Evolutionary conservation across 2,888 invertebrate genomes (phyloP).

Genomic region (Xanthia togata): DNA sequence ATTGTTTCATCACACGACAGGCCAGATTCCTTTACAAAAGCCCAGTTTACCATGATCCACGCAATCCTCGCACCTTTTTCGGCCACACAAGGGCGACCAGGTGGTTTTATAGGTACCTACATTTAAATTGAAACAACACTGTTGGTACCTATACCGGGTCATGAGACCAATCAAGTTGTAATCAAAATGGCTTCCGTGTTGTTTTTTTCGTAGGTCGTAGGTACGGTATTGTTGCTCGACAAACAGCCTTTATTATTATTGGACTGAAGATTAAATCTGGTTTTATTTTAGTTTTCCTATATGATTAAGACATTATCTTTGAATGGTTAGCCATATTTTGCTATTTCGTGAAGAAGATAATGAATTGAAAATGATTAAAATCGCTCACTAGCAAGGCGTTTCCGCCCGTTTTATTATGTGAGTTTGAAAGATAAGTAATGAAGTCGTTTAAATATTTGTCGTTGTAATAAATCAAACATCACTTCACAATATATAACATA

Average conservation of each 20-base stretch:
- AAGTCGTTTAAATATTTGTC: background rate
- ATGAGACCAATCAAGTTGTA: constrained; percentile 47
- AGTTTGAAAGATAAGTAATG: background rate
- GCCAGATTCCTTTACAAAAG: constrained; percentile 15
- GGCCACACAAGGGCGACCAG: constrained; percentile 58
- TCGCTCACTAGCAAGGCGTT: background rate
- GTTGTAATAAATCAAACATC: constrained; percentile 9
- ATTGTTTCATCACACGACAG: constrained; percentile 13
- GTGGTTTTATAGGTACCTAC: constrained; percentile 7
- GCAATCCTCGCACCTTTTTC: constrained; percentile 54
- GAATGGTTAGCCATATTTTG: background rate
- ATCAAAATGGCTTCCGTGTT: constrained; percentile 58
- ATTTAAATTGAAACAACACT: constrained; percentile 36
- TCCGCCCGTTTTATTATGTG: background rate
- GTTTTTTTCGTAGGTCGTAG: constrained; percentile 14
- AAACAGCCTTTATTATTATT: constrained; percentile 31
- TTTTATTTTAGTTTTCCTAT: constrained; percentile 39
- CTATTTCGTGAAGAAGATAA: background rate
- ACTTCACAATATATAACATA: no score
- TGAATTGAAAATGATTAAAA: constrained; percentile 1
- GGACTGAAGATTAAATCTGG: constrained; percentile 26
- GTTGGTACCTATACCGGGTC: constrained; percentile 11
- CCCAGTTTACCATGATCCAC: constrained; percentile 45
- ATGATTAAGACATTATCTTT: constrained; percentile 24
- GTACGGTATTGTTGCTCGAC: constrained; percentile 19